These are phyloP conservation scores for Stichodactyla mertensii DNA, from an alignment of 64 coral and sea anemone genomes.

Conservation along the genomic window DNA sequence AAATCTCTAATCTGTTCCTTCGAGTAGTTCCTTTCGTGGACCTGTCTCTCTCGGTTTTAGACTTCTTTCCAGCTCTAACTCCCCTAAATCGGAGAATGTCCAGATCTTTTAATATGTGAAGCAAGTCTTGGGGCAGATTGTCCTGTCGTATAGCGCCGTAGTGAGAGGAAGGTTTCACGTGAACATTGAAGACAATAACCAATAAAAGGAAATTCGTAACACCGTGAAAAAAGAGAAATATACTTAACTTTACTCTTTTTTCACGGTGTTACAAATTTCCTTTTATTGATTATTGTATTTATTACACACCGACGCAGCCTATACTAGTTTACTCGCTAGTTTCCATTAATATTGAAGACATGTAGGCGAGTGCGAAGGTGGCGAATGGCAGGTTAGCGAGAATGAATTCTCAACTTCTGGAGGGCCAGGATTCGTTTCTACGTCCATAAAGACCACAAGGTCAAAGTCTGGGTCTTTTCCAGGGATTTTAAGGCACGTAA, in stretches of 20 bases:
- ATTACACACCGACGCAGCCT: too few relatives aligned
- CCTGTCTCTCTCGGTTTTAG: background rate
- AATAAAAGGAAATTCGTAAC: too few relatives aligned
- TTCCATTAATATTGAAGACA: too few relatives aligned
- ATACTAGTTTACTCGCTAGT: too few relatives aligned
- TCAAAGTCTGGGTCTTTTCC: conserved; percentile 44
- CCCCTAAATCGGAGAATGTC: conserved; percentile 58
- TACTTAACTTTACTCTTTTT: too few relatives aligned
- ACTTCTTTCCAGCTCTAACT: conserved; percentile 36
- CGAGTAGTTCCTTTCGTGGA: too few relatives aligned
- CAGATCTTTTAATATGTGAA: conserved; percentile 46
- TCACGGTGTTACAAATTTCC: too few relatives aligned
- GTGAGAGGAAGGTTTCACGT: conserved; percentile 35
- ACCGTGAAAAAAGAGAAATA: too few relatives aligned
- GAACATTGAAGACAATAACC: conserved; percentile 33
- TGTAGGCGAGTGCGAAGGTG: conserved; percentile 6
- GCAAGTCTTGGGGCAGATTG: conserved; percentile 43
- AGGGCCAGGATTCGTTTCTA: conserved; percentile 48
- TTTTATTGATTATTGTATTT: too few relatives aligned
- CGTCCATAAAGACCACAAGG: conserved; percentile 45
- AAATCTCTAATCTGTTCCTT: too few relatives aligned
- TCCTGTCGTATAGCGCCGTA: conserved; percentile 9
- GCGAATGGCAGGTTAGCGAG: conserved; percentile 9
- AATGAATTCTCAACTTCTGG: conserved; percentile 23
- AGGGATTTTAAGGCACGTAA: conserved; percentile 23